Evolutionary conservation across 2,888 invertebrate genomes (phyloP), one percentile per base, ranked within the genome.

Genomic region (Leptothorax acervorum): DNA sequence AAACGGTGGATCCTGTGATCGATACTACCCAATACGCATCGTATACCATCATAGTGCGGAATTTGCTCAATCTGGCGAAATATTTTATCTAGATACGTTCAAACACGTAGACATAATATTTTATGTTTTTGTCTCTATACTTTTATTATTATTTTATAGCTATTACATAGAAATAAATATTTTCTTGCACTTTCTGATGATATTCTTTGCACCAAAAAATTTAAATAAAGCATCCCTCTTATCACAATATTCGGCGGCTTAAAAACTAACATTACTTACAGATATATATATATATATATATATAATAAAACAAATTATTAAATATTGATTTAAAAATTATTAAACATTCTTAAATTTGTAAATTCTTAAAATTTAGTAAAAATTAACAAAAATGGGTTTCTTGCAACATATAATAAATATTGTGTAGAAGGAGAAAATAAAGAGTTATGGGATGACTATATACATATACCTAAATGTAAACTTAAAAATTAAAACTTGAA

Each of bases 1-100:
- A 45, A 82, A 15, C 28, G 35, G 35, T 57, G 31, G 81, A 87
- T 78, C 62, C 6, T 9, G 45, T 23, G 35, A 71, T 71, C 53
- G 48, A 81, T 81, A 39, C 35, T 42, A 31, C 23, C 23, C 23
- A 23, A 23, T 23, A 23, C 15, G 48, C 31, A 18, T 48, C n/a
- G 39, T 15, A n/a, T 28, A 0, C 5, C 11, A 60, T 57, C 6
- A 9, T 12, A 9, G 12, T 15, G 12, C 5, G 2, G 23, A 48
- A 35, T 63, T 48, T 39, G 15, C 0, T 28, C 4, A 15, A 23
- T 48, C 11, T 57, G 1, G 0, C 28, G 15, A 57, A 39, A 73
- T 18, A 45, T 62, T n/a, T 45, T 62, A 62, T 45, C n/a, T 57
- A 0, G 6, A 35, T 53, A 35, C 1, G 9, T 39, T 4, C 1